These are phyloP conservation scores for Eupithecia dodoneata DNA, from an alignment of 2,888 invertebrate genomes.

Conservation along the genomic window DNA sequence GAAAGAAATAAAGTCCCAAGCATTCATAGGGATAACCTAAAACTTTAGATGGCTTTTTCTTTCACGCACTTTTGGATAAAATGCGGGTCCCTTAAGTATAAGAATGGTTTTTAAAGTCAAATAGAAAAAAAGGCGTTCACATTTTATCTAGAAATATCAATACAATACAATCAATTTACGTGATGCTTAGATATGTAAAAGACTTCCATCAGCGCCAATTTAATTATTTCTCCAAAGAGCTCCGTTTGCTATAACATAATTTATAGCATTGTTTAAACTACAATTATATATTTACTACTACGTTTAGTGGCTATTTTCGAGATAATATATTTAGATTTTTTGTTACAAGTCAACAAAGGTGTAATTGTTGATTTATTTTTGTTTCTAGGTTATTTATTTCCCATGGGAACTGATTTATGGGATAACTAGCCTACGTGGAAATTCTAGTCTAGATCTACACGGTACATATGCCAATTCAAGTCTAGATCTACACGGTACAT, in stretches of 20 bases:
- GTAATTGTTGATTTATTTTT: no score
- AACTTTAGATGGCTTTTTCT: slow-evolving; percentile 15
- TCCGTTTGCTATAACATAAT: neutral
- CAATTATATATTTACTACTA: neutral
- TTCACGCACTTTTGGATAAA: slow-evolving; percentile 5
- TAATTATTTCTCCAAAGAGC: neutral
- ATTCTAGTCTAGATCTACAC: no score
- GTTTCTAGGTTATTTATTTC: no score
- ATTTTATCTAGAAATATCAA: neutral
- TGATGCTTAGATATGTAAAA: neutral
- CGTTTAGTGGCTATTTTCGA: no score
- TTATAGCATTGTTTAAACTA: neutral
- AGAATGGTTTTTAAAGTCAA: neutral
- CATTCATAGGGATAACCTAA: slow-evolving; percentile 3
- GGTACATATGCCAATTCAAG: no score
- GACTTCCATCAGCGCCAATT: neutral
- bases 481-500: no score
- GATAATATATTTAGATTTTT: no score
- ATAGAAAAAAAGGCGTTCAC: neutral
- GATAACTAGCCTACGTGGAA: no score
- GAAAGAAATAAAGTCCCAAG: neutral
- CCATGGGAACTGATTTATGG: no score
- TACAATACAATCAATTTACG: neutral
- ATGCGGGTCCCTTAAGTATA: slow-evolving; percentile 10
- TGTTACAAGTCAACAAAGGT: no score